Evolutionary conservation across 2,797 vertebrate species (phyloP).

Genomic region (Cryptoblepharus egeriae): DNA sequence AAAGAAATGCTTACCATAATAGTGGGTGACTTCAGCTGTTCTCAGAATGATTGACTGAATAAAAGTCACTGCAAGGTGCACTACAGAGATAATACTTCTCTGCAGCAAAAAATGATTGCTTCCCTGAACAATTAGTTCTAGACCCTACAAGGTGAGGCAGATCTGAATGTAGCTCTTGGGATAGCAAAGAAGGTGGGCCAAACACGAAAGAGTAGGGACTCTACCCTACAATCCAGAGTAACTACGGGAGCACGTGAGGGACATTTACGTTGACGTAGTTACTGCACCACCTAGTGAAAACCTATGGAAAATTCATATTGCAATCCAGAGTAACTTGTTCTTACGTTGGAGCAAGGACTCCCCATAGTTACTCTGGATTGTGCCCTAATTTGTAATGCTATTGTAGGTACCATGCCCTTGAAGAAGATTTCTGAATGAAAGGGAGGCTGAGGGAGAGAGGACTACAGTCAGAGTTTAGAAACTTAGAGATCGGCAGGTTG

Average conservation of each 20-base stretch:
- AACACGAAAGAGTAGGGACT: too few species aligned
- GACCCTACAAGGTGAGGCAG: background rate
- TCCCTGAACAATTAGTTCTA: constrained; percentile 36
- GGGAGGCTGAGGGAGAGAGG: background rate
- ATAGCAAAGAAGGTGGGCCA: background rate
- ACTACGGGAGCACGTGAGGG: too few species aligned
- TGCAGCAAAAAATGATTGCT: constrained; percentile 15
- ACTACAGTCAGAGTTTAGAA: too few species aligned
- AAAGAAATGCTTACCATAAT: constrained; percentile 14
- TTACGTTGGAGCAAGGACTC: too few species aligned
- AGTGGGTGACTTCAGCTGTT: constrained; percentile 22
- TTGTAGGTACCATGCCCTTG: background rate
- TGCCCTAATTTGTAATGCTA: too few species aligned
- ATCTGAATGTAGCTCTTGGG: background rate
- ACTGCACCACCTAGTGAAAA: too few species aligned
- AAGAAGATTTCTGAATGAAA: background rate
- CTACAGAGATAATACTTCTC: constrained; percentile 25
- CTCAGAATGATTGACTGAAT: constrained; percentile 31
- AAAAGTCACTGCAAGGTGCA: constrained; percentile 29
- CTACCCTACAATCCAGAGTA: too few species aligned
- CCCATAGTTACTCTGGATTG: too few species aligned
- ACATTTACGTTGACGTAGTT: too few species aligned
- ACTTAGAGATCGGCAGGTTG: too few species aligned
- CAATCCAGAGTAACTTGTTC: too few species aligned
- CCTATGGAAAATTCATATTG: too few species aligned